Conservation (phyloP, 2,797 vertebrate genomes). For the Sphenodon punctatus region DNA sequence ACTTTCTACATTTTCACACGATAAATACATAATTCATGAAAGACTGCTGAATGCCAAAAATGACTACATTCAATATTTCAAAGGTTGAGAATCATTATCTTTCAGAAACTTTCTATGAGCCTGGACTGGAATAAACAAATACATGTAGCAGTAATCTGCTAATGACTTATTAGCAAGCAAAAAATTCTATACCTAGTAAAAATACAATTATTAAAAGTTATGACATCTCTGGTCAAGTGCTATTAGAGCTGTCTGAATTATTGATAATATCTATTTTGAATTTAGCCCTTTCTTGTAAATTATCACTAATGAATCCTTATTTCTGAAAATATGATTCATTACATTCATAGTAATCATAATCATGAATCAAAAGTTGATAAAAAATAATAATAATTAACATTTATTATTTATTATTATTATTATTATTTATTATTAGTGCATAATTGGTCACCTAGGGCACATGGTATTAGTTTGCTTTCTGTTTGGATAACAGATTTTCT, state of each 20-base stretch:
- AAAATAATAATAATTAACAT: no score
- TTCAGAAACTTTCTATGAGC: not conserved
- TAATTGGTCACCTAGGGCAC: not conserved
- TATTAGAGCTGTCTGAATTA: not conserved
- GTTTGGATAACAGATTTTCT: not conserved
- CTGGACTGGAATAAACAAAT: not conserved
- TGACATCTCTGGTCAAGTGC: not conserved
- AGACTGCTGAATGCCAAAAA: not conserved
- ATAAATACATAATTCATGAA: not conserved
- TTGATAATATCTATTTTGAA: not conserved
- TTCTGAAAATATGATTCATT: not conserved
- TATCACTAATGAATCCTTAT: not conserved
- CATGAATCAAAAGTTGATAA: no score
- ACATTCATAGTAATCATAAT: not conserved
- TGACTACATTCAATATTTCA: not conserved
- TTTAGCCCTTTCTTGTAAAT: not conserved
- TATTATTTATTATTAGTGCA: no score
- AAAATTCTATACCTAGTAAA: not conserved
- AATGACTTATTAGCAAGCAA: not conserved
- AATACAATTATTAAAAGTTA: not conserved
- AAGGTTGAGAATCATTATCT: not conserved
- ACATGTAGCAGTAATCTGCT: not conserved
- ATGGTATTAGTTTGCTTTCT: not conserved
- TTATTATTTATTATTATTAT: not conserved
- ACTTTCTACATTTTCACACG: not conserved